Percentiles rank a stretch among this genome's conserved stretches.
Evolutionary conservation across 2,113 vertebrate genomes (phyloP).

Genomic region (Odontesthes bonariensis): DNA sequence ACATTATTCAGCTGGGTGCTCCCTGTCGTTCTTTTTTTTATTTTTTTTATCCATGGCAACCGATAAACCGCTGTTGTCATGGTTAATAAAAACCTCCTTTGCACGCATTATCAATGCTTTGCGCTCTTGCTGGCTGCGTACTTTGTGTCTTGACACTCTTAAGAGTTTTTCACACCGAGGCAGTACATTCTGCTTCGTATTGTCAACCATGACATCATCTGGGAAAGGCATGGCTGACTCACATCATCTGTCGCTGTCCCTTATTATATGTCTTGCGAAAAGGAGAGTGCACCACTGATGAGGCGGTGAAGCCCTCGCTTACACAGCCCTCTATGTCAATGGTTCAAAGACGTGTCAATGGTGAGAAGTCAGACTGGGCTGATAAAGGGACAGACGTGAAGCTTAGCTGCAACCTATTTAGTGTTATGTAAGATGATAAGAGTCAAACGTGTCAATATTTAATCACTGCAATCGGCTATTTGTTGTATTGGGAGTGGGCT

Average conservation of each 20-base stretch:
- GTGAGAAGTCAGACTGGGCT: neutral
- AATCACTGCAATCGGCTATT: neutral
- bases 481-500: neutral
- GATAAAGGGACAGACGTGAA: neutral
- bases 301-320: neutral
- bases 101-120: neutral
- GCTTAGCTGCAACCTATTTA: neutral
- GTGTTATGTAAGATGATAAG: neutral
- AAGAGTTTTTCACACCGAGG: constrained; percentile 9
- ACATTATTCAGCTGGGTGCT: constrained; percentile 42
- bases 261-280: constrained; percentile 31
- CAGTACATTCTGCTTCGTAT: constrained; percentile 19
- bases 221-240: constrained; percentile 33
- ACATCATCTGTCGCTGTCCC: constrained; percentile 34
- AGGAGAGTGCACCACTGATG: constrained; percentile 8
- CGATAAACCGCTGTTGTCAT: constrained; percentile 31
- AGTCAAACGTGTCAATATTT: neutral
- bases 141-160: neutral
- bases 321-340: neutral
- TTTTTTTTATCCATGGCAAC: constrained; percentile 30
- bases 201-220: constrained; percentile 59
- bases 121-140: neutral
- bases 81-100: constrained; percentile 32
- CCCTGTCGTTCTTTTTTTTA: neutral
- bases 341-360: neutral